phyloP scores from a whole-genome alignment of 1,140 invertebrate species.

The Drosophila azteca region DNA sequence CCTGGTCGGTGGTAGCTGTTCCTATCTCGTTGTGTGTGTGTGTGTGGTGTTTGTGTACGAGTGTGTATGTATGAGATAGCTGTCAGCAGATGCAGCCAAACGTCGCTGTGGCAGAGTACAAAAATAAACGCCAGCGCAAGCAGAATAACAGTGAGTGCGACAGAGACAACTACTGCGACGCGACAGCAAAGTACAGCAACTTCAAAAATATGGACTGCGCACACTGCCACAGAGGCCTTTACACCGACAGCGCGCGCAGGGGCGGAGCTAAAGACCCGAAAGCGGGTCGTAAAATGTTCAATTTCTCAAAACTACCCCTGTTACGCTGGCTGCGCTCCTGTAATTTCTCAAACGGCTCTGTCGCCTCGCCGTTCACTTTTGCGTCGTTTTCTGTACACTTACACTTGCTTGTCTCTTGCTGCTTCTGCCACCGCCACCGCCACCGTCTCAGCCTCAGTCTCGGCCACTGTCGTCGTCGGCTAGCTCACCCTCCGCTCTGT shows the following conservation, averaged over 20 bases:
- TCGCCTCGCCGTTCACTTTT: constrained; percentile 72
- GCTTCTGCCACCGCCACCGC: constrained; percentile 53
- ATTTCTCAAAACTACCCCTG: constrained; percentile 1
- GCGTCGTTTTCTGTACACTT: constrained; percentile 74
- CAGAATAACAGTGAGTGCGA: constrained; percentile 50
- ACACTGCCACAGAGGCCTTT: constrained; percentile 40
- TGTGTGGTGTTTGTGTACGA: constrained; percentile 1
- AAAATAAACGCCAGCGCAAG: constrained; percentile 73
- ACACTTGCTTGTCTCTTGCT: constrained; percentile 51
- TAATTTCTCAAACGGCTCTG: constrained; percentile 63
- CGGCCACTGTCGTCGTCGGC: constrained; percentile 27
- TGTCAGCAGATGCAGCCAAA: constrained; percentile 52
- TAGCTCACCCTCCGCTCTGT: neutral
- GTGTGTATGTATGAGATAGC: constrained; percentile 14
- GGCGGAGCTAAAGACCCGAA: constrained; percentile 35
- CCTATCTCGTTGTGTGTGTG: constrained; percentile 21
- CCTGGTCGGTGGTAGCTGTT: constrained; percentile 49
- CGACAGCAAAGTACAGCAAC: constrained; percentile 80
- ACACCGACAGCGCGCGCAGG: constrained; percentile 46
- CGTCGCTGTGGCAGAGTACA: constrained; percentile 37
- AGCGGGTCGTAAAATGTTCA: constrained; percentile 1
- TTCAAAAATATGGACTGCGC: constrained; percentile 79
- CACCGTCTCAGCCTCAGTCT: constrained; percentile 17
- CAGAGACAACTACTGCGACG: constrained; percentile 77
- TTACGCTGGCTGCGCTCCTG: constrained; percentile 40